A percentile compares a stretch with the other conserved stretches of the same genome.
These are phyloP conservation scores for Tympanoctomys barrerae DNA, from an alignment of 2,797 vertebrate genomes.

Conservation along the genomic window DNA sequence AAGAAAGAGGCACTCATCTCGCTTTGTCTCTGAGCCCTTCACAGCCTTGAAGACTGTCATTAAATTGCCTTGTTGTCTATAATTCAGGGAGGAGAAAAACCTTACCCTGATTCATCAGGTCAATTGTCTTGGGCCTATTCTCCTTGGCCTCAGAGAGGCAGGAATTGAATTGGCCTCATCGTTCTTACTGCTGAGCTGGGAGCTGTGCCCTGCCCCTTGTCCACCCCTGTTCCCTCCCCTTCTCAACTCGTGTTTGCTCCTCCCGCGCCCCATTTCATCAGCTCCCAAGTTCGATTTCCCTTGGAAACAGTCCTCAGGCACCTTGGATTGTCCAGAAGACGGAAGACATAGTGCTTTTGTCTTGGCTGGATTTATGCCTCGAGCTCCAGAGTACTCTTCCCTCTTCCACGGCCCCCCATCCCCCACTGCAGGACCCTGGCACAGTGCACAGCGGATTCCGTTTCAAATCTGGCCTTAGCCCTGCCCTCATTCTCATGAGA, in stretches of 20 bases:
- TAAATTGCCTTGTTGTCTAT: slow-evolving; percentile 52
- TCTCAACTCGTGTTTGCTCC: background rate
- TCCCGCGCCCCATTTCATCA: background rate
- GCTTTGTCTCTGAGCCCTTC: background rate
- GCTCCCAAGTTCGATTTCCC: background rate
- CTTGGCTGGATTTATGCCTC: background rate
- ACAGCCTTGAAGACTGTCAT: background rate
- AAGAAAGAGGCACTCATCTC: slow-evolving; percentile 46
- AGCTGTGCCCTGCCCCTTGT: background rate
- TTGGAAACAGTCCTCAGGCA: slow-evolving; percentile 2
- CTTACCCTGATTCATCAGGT: background rate
- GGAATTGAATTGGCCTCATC: background rate
- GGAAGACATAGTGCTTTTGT: background rate
- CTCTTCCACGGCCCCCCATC: background rate
- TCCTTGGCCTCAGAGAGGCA: background rate
- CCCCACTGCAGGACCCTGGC: background rate
- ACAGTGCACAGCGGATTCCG: background rate
- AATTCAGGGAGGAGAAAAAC: slow-evolving; percentile 38
- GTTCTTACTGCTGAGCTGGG: background rate
- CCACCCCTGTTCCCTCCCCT: background rate
- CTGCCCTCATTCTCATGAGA: background rate
- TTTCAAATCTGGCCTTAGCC: background rate
- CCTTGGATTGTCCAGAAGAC: background rate
- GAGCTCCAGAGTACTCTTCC: background rate
- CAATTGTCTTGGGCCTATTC: background rate